phyloP scores from a whole-genome alignment of 2,797 vertebrate genomes.

The Nothura maculosa region DNA sequence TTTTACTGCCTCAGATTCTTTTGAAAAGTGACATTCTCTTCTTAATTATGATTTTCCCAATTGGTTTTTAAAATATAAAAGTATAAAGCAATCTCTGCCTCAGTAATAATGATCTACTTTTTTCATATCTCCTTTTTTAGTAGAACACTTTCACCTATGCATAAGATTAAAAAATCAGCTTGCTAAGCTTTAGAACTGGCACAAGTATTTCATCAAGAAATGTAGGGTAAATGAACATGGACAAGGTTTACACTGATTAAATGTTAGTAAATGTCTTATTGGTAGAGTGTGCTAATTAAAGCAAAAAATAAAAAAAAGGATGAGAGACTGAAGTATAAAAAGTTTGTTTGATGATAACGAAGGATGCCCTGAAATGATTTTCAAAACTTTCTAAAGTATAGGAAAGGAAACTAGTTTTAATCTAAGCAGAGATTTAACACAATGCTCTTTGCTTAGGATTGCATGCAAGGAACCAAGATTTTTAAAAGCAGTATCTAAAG shows the following conservation, averaged over 20 bases:
- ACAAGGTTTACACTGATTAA: background rate
- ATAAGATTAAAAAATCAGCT: conserved; percentile 32
- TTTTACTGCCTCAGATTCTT: conserved; percentile 39
- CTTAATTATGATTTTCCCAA: conserved; percentile 46
- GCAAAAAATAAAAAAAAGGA: background rate
- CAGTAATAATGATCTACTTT: conserved; percentile 26
- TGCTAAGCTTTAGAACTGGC: conserved; percentile 1
- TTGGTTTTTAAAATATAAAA: conserved; percentile 54
- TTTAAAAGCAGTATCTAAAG: background rate
- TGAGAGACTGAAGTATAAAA: background rate
- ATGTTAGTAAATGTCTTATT: conserved; percentile 6
- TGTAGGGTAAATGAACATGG: background rate
- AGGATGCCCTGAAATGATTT: conserved; percentile 7
- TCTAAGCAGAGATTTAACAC: background rate
- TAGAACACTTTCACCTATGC: conserved; percentile 22
- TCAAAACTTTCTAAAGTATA: background rate
- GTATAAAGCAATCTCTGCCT: conserved; percentile 34
- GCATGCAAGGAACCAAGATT: background rate
- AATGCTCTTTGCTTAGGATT: background rate
- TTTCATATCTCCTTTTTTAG: conserved; percentile 20
- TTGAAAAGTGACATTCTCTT: conserved; percentile 50
- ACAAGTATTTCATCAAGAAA: background rate
- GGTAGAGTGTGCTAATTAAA: background rate
- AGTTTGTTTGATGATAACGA: background rate
- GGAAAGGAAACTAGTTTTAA: background rate